Evolutionary conservation across 1,140 invertebrate genomes (phyloP).

Genomic region (Dysdera silvatica): DNA sequence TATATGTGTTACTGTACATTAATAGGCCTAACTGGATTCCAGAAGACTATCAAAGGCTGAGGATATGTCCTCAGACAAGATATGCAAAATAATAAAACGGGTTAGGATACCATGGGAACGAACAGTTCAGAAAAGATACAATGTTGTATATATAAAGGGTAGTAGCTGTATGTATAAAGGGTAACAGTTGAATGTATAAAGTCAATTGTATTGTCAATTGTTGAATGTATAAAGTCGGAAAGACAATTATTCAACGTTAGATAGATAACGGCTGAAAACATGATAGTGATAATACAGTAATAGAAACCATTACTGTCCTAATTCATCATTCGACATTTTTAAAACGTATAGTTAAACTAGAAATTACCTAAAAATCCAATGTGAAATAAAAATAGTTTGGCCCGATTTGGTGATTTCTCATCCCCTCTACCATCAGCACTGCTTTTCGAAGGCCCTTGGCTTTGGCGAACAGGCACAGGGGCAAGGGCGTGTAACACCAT

Average conservation of each 20-base stretch:
- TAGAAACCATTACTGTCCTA: background rate
- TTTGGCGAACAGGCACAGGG: conserved; percentile 48
- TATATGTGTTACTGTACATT: too few species aligned
- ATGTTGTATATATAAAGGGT: too few species aligned
- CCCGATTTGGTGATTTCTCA: conserved; percentile 27
- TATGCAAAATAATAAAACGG: too few species aligned
- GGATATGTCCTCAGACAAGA: too few species aligned
- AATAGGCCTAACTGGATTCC: too few species aligned
- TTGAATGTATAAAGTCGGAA: background rate
- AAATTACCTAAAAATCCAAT: conserved; percentile 69
- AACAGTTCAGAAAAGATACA: too few species aligned
- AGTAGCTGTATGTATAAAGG: too few species aligned
- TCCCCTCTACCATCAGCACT: conserved; percentile 8
- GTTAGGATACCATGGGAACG: too few species aligned
- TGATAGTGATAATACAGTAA: background rate
- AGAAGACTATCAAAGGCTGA: too few species aligned
- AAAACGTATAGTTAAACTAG: conserved; percentile 2
- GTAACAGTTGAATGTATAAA: background rate
- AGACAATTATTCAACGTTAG: background rate
- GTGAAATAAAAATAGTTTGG: conserved; percentile 63
- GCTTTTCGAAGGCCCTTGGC: conserved; percentile 16
- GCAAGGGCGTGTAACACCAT: conserved; percentile 80
- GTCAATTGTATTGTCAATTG: background rate
- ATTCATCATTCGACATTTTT: background rate
- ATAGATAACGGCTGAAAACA: background rate